These are phyloP conservation scores for Rambutsinella grinnellia DNA, from an alignment of 2,888 invertebrate species.

Conservation along the genomic window DNA sequence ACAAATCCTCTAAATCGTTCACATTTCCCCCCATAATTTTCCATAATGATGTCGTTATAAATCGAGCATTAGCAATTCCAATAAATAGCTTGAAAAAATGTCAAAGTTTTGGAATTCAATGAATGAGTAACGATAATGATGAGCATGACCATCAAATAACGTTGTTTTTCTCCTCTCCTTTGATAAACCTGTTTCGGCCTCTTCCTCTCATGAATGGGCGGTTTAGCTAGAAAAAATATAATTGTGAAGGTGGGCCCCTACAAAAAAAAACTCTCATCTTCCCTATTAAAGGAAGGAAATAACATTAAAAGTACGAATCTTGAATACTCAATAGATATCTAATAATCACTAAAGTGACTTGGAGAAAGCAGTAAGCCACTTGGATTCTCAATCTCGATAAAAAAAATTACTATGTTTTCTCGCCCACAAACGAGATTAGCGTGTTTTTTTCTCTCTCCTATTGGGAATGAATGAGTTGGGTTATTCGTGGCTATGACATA, in stretches of 20 bases:
- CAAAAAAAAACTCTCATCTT: background rate
- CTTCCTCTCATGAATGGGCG: constrained; percentile 53
- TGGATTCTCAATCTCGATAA: background rate
- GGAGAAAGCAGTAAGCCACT: constrained; percentile 21
- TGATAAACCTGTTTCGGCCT: constrained; percentile 59
- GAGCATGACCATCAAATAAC: constrained; percentile 21
- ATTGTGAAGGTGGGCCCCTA: constrained; percentile 47
- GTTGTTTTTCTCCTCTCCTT: constrained; percentile 13
- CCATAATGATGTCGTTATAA: no score
- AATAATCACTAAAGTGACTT: background rate
- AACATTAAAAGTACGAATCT: background rate
- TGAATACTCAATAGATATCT: background rate
- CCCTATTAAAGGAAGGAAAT: constrained; percentile 43
- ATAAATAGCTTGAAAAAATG: constrained; percentile 21
- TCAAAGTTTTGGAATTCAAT: constrained; percentile 16
- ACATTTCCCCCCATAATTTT: no score
- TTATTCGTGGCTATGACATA: constrained; percentile 59
- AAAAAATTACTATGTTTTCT: constrained; percentile 41
- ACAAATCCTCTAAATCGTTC: no score
- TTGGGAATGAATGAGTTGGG: constrained; percentile 42
- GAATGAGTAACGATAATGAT: constrained; percentile 43
- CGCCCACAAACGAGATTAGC: constrained; percentile 44
- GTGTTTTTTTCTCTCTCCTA: constrained; percentile 6
- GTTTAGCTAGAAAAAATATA: constrained; percentile 33
- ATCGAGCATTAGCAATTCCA: no score